Evolutionary conservation across 1,140 invertebrate genomes (phyloP).

Genomic region (Proales similis): DNA sequence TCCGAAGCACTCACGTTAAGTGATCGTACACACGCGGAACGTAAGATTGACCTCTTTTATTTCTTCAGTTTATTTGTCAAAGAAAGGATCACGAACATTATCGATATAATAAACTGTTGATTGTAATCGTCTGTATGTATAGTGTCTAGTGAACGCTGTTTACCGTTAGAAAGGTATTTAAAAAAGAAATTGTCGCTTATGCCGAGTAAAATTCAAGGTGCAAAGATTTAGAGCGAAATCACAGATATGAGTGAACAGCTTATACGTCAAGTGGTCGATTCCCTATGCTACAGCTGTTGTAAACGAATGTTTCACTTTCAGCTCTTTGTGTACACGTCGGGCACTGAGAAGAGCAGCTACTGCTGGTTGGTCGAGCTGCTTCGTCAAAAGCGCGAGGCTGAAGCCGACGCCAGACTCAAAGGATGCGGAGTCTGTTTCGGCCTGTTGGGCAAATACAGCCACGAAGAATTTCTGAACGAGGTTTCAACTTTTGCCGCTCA

Average conservation of each 20-base stretch:
- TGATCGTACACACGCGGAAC: conserved; percentile 9
- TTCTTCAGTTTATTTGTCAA: not conserved
- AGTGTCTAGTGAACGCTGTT: not conserved
- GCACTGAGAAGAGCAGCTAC: not conserved
- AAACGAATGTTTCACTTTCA: conserved; percentile 32
- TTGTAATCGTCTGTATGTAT: not conserved
- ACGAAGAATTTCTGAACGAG: conserved; percentile 19
- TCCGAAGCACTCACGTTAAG: conserved; percentile 10
- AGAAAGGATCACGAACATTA: too few species aligned
- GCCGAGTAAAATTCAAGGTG: not conserved
- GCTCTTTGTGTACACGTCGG: conserved; percentile 7
- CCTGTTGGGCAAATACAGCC: conserved; percentile 25
- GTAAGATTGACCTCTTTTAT: not conserved
- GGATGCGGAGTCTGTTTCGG: conserved; percentile 35
- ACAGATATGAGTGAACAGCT: not conserved
- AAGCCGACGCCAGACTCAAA: conserved; percentile 1
- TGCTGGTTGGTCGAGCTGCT: conserved; percentile 15
- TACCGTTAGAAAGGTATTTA: conserved; percentile 36
- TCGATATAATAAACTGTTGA: too few species aligned
- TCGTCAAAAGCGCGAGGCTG: conserved; percentile 3
- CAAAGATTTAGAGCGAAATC: not conserved
- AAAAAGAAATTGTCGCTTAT: not conserved
- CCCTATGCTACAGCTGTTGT: conserved; percentile 17
- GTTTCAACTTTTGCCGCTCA: not conserved
- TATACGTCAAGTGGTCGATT: conserved; percentile 14